Percentiles rank a stretch among this genome's conserved stretches.
Conservation (phyloP, 92 coral and sea anemone genomes). For the Phenganax marumi region DNA sequence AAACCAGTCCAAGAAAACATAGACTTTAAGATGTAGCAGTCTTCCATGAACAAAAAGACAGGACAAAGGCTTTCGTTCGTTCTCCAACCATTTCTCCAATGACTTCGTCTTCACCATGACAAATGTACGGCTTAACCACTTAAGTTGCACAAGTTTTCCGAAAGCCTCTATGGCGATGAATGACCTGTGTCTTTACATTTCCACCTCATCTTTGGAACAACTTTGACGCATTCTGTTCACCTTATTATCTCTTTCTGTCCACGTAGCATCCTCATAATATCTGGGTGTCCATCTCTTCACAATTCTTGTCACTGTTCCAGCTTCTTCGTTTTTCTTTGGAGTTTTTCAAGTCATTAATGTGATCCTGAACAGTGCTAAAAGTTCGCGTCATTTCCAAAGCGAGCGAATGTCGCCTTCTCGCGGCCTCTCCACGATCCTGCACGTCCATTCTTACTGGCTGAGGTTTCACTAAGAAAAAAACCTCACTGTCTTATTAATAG, state of each 20-base stretch:
- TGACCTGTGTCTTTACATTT: background rate
- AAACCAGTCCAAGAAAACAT: no score
- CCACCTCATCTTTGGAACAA: background rate
- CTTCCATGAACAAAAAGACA: no score
- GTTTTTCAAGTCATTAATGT: slow-evolving; percentile 19
- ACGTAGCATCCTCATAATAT: background rate
- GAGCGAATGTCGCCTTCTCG: slow-evolving; percentile 16
- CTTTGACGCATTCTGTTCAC: background rate
- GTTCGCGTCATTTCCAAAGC: slow-evolving; percentile 40
- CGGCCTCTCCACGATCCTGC: slow-evolving; percentile 18
- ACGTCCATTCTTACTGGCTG: slow-evolving; percentile 31
- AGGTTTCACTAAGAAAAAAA: slow-evolving; percentile 1
- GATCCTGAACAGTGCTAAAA: slow-evolving; percentile 27
- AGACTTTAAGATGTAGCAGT: no score
- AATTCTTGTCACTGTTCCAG: background rate
- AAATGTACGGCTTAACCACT: no score
- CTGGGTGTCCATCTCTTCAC: background rate
- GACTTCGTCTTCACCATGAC: no score
- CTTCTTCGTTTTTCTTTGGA: background rate
- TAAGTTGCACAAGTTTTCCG: no score
- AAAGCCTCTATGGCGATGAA: background rate
- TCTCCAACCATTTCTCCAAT: background rate
- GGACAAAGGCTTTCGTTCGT: background rate
- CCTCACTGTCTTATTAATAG: background rate
- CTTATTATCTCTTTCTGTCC: background rate